phyloP scores from a whole-genome alignment of 2,797 vertebrate genomes.

The Anguilla anguilla region DNA sequence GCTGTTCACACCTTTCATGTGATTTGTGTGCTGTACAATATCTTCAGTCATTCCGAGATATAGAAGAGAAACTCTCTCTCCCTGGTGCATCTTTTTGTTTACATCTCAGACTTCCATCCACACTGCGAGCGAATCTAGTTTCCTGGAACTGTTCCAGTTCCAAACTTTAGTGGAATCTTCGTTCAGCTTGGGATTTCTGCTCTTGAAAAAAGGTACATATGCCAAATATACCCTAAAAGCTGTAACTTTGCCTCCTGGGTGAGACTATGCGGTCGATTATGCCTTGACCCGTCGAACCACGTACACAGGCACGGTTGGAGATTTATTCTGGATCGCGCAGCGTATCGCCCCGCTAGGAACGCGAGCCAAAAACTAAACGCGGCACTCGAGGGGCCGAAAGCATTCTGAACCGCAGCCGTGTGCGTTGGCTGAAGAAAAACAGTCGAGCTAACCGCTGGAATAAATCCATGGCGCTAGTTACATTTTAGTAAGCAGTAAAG shows the following conservation, averaged over 20 bases:
- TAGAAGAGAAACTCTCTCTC: no score
- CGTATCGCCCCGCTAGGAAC: background rate
- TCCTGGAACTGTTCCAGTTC: background rate
- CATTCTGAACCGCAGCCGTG: background rate
- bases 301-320: background rate
- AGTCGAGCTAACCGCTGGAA: background rate
- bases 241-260: background rate
- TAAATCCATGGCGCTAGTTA: background rate
- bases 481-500: background rate
- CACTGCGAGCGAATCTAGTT: no score
- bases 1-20: no score
- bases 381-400: background rate
- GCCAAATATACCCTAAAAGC: background rate
- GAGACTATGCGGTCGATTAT: background rate
- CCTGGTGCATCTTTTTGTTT: no score
- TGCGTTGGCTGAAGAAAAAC: background rate
- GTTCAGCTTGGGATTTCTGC: background rate
- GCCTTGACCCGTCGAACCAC: background rate
- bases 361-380: background rate
- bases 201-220: background rate
- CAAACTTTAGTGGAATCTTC: background rate
- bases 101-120: no score
- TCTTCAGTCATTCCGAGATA: no score
- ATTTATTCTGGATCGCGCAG: background rate
- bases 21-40: no score